Base-by-base conservation (phyloP, 2,888 invertebrate genomes). In the Antitype chi region DNA sequence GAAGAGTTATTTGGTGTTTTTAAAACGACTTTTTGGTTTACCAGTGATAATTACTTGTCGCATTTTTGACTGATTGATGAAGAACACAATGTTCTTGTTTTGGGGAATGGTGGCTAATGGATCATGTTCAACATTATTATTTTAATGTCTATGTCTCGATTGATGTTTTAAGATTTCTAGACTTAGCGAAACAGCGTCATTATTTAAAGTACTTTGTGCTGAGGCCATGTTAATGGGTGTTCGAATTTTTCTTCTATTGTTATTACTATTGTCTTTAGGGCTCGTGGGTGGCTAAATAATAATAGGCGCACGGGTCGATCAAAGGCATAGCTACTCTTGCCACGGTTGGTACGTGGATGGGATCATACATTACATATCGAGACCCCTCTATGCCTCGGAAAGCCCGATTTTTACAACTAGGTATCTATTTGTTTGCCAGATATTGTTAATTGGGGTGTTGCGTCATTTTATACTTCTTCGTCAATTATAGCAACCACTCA, bases 61-160 rank as follows among this genome's bases (percentile, higher is more conserved):
- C 49, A 23, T 52, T 69, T 69, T 55, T 80, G 17, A 57, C 78
- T 80, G 66, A 78, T 82, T 83, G 78, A 83, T 53, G 62, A 57
- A 43, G 13, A 53, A 32, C 64, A 77, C 23, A 55, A 15, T 78
- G 69, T 78, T 66, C 53, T 63, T 76, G 7, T 55, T 82, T 23
- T 38, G 11, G 25, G 25, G 17, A 63, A 17, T 55, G 15, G 5
- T 49, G 25, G 38, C 28, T 76, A 80, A 82, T 80, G 83, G 55
- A 80, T n/a, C 15, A 64, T 49, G 43, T 25, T 52, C n/a, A 49
- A 7, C 23, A 47, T 49, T 64, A 28, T 76, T 76, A 55, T 78
- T 74, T 60, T 2, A 53, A 20, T 52, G 52, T 43, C 47, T 28
- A 53, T 17, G n/a, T 28, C 23, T 62, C 15, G 15, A 52, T 63